Base-by-base conservation (phyloP, 2,113 vertebrate genomes). In the Sapajus apella region DNA sequence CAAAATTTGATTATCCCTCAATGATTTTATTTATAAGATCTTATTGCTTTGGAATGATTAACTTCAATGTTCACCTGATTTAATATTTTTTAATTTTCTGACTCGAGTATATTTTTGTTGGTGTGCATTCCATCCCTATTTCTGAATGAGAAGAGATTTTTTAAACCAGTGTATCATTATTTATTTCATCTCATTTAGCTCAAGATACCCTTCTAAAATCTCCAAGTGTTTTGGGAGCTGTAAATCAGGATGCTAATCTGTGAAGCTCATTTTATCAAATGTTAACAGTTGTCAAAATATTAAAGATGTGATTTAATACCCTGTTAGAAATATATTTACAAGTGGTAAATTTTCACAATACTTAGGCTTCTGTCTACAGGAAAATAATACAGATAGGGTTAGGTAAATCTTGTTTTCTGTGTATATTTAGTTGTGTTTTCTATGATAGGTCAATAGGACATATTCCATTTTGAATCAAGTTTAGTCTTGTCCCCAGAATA, bases 261-360 rank as follows among this genome's bases (percentile, higher is more conserved):
- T 92, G 37, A 56, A 89, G 79, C 68, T 90, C n/a, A 70, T 83
- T 91, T 96, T 61, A 91, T 40, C 82, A 97, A 96, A 56, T 91
- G 37, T 93, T 97, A 95, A 96, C 35, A n/a, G 25, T 82, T 32
- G 17, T 93, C 47, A 97, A 97, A 97, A 96, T n/a, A 97, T 97
- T 90, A 43, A 91, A 85, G 37, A n/a, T 47, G 43, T 82, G 79
- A 97, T 92, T 97, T 95, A 81, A 73, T 50, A 92, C 32, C 14
- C 32, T 81, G 14, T 37, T 97, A 83, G 82, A 92, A 97, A 35
- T 58, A 27, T 92, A 4, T 83, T 97, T 70, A 96, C 68, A 98
- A 96, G 90, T 37, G 8, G 1, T 2, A 68, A 88, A 12, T 85
- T 83, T 92, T 89, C 20, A 77, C 8, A 96, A 82, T 92, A 50